Evolutionary conservation across 2,113 vertebrate species (phyloP), one percentile per base, ranked within the genome.

Genomic region (Synchiropus splendidus): DNA sequence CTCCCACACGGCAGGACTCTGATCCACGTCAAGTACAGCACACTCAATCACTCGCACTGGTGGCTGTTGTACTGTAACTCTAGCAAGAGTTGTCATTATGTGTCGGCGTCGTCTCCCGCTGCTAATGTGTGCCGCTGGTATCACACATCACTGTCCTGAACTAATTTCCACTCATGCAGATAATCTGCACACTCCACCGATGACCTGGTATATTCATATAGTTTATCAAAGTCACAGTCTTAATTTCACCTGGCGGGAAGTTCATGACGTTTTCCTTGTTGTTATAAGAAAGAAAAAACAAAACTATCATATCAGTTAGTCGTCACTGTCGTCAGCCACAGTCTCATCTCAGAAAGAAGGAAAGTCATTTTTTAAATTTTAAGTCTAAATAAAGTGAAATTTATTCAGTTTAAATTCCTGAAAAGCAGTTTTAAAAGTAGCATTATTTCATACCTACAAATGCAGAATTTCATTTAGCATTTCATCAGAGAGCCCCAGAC

Each of bases 1-100:
- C 43, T 92, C 92, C n/a, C 85, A 92, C 68, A 83, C 88, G 3
- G 81, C 88, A 52, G 63, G 85, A 72, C 83, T 89, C 65, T 92
- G 86, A 67, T 37, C 33, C 31, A 2, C 0, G 18, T 11, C 35
- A 14, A 9, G 4, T 6, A 21, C 11, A 6, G 27, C 45, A 43
- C 53, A 36, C 10, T n/a, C n/a, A n/a, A n/a, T n/a, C n/a, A 41
- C 18, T 31, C 49, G 33, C 21, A 47, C 30, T 27, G 42, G 31
- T 27, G 36, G 45, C 48, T 27, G 46, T 36, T 31, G 34, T 11
- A 31, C 45, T 46, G 36, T 51, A 82, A 77, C 70, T n/a, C 69
- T 66, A 10, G 47, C 47, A 18, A 62, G 67, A 77, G 70, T 74
- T 75, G 43, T 64, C 8, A 5, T 27, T 27, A 8, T 27, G 4